Evolutionary conservation across 1,140 invertebrate genomes (phyloP).

Genomic region (Sitodiplosis mosellana): DNA sequence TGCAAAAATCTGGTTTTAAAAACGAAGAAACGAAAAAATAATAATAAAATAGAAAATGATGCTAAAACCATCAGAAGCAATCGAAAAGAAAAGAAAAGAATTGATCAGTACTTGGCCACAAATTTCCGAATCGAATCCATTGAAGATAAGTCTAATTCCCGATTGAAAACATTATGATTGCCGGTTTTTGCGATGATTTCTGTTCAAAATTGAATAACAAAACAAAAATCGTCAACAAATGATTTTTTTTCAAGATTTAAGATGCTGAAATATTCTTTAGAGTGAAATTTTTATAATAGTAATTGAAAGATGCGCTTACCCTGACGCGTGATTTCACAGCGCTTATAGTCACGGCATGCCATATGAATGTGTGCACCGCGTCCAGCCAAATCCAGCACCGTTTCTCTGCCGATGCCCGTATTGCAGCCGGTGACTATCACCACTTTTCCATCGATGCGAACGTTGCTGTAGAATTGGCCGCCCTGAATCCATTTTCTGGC

Average conservation of each 20-base stretch:
- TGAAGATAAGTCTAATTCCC: constrained; percentile 58
- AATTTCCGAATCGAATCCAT: constrained; percentile 55
- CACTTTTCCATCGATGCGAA: constrained; percentile 22
- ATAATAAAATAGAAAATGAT: too few species aligned
- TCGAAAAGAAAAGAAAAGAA: too few species aligned
- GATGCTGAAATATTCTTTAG: too few species aligned
- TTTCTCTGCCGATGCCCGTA: constrained; percentile 78
- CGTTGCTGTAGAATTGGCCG: not conserved
- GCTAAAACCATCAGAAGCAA: too few species aligned
- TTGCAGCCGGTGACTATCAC: constrained; percentile 48
- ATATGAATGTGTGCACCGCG: constrained; percentile 63
- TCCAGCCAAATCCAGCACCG: constrained; percentile 54
- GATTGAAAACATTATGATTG: constrained; percentile 34
- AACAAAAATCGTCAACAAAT: too few species aligned
- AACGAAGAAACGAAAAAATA: not conserved
- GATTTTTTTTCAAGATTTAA: too few species aligned
- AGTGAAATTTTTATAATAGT: too few species aligned
- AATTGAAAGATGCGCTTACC: too few species aligned
- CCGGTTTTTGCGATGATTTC: constrained; percentile 27
- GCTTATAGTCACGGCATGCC: constrained; percentile 65
- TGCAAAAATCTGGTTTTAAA: constrained; percentile 19
- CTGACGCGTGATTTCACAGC: constrained; percentile 54
- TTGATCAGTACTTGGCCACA: constrained; percentile 21
- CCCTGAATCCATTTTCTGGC: constrained; percentile 2
- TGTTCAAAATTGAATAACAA: too few species aligned